Base-by-base conservation (phyloP, 2,113 vertebrate species). In the Paedocypris sp. region DNA sequence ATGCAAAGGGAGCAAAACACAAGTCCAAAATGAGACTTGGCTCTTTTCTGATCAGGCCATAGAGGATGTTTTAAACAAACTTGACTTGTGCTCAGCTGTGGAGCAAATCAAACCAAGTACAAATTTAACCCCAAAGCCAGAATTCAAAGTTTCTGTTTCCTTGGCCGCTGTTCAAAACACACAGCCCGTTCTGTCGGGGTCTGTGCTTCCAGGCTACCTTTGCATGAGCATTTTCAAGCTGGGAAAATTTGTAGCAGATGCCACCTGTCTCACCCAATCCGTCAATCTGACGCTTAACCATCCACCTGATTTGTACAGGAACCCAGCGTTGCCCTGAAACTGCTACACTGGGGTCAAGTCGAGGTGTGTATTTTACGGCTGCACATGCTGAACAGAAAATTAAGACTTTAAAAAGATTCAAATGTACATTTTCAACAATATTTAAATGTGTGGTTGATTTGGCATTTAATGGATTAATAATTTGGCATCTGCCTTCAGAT, bases 161-260 rank as follows among this genome's bases (percentile, higher is more conserved):
- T 53, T 56, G 62, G 61, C 57, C 25, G 49, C 0, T 4, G 35
- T 33, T 64, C 53, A 67, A 73, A 64, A 70, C 60, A 69, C 71
- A 69, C 64, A 67, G 54, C 51, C 45, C 32, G 52, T 59, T 64
- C 47, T 64, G 61, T 64, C 57, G 38, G 26, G 60, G 43, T 5
- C 64, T 51, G 46, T 19, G 43, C 64, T 60, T 70, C 54, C 67
- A 61, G 53, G 67, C 65, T 70, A 52, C 49, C 31, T 54, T 57
- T 49, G 49, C 60, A 42, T 62, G 60, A 46, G 57, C 60, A 38
- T 51, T 67, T 64, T 50, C 60, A 50, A 50, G 64, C 67, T 64
- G 32, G 22, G 71, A 60, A 73, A 70, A 73, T 73, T 46, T 61
- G 64, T 60, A 46, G 64, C 71, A 73, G 71, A 73, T 73, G 71